Evolutionary conservation across 2,113 vertebrate genomes (phyloP).

Genomic region (Rhipidura dahli): DNA sequence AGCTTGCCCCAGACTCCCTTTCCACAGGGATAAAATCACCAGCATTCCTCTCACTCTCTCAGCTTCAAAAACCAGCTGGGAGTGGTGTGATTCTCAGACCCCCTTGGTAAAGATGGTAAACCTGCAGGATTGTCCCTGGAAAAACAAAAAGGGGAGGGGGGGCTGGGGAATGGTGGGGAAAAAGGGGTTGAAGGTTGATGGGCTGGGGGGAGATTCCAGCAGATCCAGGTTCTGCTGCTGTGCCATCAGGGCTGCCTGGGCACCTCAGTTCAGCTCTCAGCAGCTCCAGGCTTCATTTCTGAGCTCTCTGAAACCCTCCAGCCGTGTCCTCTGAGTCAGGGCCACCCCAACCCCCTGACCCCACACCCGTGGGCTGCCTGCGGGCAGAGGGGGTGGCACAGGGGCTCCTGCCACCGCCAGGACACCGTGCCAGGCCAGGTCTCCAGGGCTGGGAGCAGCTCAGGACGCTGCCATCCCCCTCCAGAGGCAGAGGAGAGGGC

Average conservation of each 20-base stretch:
- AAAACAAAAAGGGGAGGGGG: too few relatives aligned
- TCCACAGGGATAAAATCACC: not conserved
- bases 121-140: not conserved
- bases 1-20: not conserved
- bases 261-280: accelerated
- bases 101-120: not conserved
- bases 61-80: not conserved
- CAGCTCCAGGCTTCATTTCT: not conserved
- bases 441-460: not conserved
- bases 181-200: not conserved
- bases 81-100: not conserved
- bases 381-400: not conserved
- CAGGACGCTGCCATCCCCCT: not conserved
- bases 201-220: not conserved
- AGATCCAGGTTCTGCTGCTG: not conserved
- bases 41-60: not conserved
- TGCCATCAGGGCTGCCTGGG: not conserved
- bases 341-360: not conserved
- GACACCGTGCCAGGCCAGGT: accelerated
- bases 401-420: accelerated
- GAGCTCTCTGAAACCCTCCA: not conserved
- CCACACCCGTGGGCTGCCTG: not conserved
- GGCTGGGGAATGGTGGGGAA: not conserved
- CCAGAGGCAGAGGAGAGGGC: not conserved
- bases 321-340: not conserved